Evolutionary conservation across 64 coral and sea anemone species (phyloP), one percentile per base, ranked within the genome.

Genomic region (Montipora efflorescens): DNA sequence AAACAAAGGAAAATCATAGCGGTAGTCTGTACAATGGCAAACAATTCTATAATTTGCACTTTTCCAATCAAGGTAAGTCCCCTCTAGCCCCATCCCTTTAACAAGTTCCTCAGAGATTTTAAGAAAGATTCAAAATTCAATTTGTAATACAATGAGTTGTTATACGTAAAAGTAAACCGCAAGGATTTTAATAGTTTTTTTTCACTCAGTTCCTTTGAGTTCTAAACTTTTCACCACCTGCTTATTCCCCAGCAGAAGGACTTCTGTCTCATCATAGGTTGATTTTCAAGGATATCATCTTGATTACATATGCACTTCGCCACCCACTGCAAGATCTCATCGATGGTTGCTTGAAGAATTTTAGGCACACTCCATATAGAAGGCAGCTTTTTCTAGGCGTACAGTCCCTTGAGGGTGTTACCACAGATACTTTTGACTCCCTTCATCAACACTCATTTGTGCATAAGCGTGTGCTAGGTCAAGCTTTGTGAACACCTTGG

Each of bases 391-490:
- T 68, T 80, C 36, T 83, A 94, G 7, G 64, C 49, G 67, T 89
- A 94, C 15, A 94, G 74, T 13, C 92, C 86, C 28, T 87, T 87
- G 66, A 91, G 89, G 21, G 94, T 95, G 51, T 87, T 95, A 28
- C 90, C 66, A 55, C 52, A 10, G 52, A 55, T 55, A 55, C 52
- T 55, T 55, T 5, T 10, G 10, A 10, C 52, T 55, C 52, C 1
- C 52, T 55, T 55, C 10, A 55, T 55, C 52, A 55, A 55, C 52
- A 55, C 52, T 55, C 52, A 55, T 55, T 55, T 67, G 64, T 19
- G 12, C 18, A 19, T 67, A 67, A 67, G 64, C 12, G 6, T 67
- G 64, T 14, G 12, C 12, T 15, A 67, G 12, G 18, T 67, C 64
- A 67, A 12, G 64, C 16, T 67, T 8, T 14, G 64, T 67, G 64